Base-by-base conservation (phyloP, 1,140 invertebrate species). In the Homalodisca vitripennis region DNA sequence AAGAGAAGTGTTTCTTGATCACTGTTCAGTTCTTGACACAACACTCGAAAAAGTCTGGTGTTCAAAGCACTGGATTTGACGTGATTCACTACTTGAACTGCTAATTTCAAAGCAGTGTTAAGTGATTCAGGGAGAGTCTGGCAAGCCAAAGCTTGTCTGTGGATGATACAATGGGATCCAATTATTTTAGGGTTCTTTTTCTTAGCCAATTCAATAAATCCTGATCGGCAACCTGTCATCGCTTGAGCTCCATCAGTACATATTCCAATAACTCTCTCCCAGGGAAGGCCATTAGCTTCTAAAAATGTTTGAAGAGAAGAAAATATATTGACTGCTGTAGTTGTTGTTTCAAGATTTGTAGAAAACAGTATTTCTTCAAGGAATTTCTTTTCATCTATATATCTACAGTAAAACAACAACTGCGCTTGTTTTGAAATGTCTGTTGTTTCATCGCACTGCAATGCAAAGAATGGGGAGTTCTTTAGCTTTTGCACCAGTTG, bases 221-320 rank as follows among this genome's bases (percentile, higher is more conserved):
- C 75, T 72, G 71, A 75, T 75, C 70, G 70, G 73, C 71, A 73
- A 71, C 77, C 76, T 27, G 76, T 75, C 78, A 80, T 80, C 57
- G 78, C 73, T 73, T 71, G 76, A 70, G 78, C 78, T 69, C 76
- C 76, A 76, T 80, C 79, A 72, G 77, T 80, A 71, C 77, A 80
- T 74, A 79, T 73, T 34, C 74, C 77, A 73, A 78, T 72, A 70
- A 71, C 66, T 65, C 68, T 68, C 31, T 68, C 67, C 67, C 51
- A 66, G 64, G 24, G 14, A 66, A 71, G 46, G 32, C 47, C 60
- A 29, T 71, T 62, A 30, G 66, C 47, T 67, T 17, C 51, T 55
- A 31, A 51, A 67, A 62, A 51, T 53, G 57, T 62, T 24, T 62
- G 57, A 62, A 62, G 57, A 62, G 27, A 6, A 62, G 57, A 62